Percentiles rank a stretch among this genome's conserved stretches.
Evolutionary conservation across 2,888 invertebrate species (phyloP).

Genomic region (Synergus itoensis): DNA sequence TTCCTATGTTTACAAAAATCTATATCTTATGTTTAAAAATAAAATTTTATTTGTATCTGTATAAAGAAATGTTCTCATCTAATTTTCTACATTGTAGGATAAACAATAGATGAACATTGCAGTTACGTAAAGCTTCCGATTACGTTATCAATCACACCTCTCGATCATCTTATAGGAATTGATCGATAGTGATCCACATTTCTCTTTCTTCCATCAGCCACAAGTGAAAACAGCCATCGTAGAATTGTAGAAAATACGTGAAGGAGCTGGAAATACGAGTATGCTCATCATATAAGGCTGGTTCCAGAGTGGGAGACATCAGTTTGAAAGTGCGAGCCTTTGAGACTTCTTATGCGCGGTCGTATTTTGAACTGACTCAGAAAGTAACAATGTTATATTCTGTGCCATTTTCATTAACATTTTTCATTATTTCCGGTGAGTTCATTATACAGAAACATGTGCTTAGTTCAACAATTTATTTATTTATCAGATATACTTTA

Average conservation of each 20-base stretch:
- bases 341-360: constrained; percentile 44
- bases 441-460: constrained; percentile 33
- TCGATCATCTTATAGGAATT: neutral
- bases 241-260: constrained; percentile 53
- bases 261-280: constrained; percentile 52
- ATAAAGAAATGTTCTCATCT: no score
- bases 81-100: no score
- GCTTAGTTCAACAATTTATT: no score
- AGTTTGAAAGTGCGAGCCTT: constrained; percentile 75
- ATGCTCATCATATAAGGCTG: constrained; percentile 66
- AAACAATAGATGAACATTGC: no score
- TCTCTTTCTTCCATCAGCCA: constrained; percentile 60
- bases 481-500: no score
- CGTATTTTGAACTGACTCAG: constrained; percentile 56
- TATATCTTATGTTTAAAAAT: no score
- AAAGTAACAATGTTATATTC: constrained; percentile 59
- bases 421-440: constrained; percentile 64
- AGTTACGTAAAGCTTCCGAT: neutral
- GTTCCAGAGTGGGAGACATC: constrained; percentile 67
- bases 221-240: constrained; percentile 64
- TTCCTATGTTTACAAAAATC: no score
- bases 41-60: no score
- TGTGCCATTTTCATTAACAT: constrained; percentile 48
- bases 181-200: constrained; percentile 63
- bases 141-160: constrained; percentile 51